Evolutionary conservation across 2,113 vertebrate species (phyloP).

Genomic region (Prunella himalayana): DNA sequence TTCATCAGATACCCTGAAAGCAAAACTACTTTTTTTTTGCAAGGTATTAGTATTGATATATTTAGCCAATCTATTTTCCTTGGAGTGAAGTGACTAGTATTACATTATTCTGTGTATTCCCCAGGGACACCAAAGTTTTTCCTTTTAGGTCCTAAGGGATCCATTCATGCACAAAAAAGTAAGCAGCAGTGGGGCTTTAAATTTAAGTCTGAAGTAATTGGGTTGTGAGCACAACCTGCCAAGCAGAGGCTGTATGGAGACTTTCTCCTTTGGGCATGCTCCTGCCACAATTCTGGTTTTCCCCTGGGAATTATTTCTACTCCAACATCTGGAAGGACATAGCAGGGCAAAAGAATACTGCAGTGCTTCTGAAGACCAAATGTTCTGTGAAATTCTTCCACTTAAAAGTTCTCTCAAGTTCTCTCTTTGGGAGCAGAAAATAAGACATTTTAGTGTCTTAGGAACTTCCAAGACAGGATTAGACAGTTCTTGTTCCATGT

Average conservation of each 20-base stretch:
- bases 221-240: neutral
- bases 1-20: neutral
- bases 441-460: neutral
- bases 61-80: neutral
- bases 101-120: neutral
- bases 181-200: neutral
- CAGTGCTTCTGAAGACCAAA: neutral
- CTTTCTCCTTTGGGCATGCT: neutral
- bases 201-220: neutral
- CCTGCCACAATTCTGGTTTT: neutral
- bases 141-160: neutral
- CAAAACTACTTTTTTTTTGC: neutral
- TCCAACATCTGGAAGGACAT: neutral
- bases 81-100: neutral
- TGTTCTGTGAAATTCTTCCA: neutral
- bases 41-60: neutral
- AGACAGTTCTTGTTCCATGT: neutral
- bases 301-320: neutral
- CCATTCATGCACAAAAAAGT: neutral
- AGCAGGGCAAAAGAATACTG: neutral
- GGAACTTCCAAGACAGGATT: neutral
- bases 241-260: neutral
- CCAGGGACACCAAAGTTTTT: neutral
- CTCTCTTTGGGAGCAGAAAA: neutral
- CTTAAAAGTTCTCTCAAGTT: neutral